Conservation (phyloP, 2,888 invertebrate genomes). For the Bedellia somnulentella region DNA sequence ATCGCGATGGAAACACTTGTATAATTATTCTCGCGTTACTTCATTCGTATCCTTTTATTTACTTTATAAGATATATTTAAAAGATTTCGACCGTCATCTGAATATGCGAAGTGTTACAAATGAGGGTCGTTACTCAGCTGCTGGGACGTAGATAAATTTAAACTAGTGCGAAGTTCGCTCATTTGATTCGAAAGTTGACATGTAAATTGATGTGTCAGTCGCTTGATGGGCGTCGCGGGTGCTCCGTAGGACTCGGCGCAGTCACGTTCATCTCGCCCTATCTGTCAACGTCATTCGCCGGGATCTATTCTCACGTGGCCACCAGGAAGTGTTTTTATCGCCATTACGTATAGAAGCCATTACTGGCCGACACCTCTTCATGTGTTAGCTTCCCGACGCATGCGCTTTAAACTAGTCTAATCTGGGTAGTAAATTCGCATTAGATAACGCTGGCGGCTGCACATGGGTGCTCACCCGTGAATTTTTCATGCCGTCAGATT, state of each 20-base stretch:
- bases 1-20: constrained; percentile 3
- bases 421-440: constrained; percentile 42
- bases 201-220: constrained; percentile 16
- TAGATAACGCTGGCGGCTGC: constrained; percentile 36
- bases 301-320: constrained; percentile 31
- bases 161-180: neutral
- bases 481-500: constrained; percentile 30
- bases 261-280: constrained; percentile 22
- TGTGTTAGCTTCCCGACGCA: constrained; percentile 19
- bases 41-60: constrained; percentile 1
- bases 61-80: no score
- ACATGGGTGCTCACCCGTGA: constrained; percentile 34
- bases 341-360: constrained; percentile 36
- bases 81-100: no score
- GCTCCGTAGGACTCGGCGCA: no score
- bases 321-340: constrained; percentile 40
- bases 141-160: constrained; percentile 1
- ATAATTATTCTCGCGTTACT: constrained; percentile 2
- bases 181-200: constrained; percentile 18
- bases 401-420: constrained; percentile 24
- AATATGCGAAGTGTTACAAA: no score
- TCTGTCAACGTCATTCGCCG: constrained; percentile 36
- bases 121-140: no score
- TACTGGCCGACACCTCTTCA: constrained; percentile 23
- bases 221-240: no score